Evolutionary conservation across 2,888 invertebrate genomes (phyloP).

Genomic region (Oligia fasciuncula): DNA sequence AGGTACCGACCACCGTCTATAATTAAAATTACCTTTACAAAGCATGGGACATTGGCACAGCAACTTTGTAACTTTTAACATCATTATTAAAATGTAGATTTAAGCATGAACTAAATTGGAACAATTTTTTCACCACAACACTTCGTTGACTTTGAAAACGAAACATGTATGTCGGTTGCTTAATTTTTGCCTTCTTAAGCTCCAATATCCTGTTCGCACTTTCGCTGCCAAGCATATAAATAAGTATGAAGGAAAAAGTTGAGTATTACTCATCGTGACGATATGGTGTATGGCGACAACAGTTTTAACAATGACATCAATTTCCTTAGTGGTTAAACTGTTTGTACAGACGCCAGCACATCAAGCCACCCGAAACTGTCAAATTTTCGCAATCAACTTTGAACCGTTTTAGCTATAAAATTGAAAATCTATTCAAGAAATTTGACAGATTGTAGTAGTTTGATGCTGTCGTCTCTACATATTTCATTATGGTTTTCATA

Average conservation of each 20-base stretch:
- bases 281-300: slow-evolving; percentile 3
- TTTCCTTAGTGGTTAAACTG: background rate
- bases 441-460: too few species aligned
- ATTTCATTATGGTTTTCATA: background rate
- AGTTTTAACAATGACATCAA: slow-evolving; percentile 24
- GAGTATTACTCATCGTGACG: slow-evolving; percentile 41
- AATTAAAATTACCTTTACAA: background rate
- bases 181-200: slow-evolving; percentile 27
- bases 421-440: too few species aligned
- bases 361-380: too few species aligned
- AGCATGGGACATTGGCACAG: background rate
- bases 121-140: background rate
- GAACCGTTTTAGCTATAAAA: too few species aligned
- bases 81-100: background rate
- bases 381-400: too few species aligned
- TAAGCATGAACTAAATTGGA: background rate
- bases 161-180: slow-evolving; percentile 25
- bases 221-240: slow-evolving; percentile 57
- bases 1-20: background rate
- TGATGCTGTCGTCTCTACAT: too few species aligned
- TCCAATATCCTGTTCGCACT: slow-evolving; percentile 50
- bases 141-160: background rate
- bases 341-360: too few species aligned
- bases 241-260: slow-evolving; percentile 47
- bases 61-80: background rate